These are phyloP conservation scores for Euproctis similis DNA, from an alignment of 2,888 invertebrate genomes.

Conservation along the genomic window DNA sequence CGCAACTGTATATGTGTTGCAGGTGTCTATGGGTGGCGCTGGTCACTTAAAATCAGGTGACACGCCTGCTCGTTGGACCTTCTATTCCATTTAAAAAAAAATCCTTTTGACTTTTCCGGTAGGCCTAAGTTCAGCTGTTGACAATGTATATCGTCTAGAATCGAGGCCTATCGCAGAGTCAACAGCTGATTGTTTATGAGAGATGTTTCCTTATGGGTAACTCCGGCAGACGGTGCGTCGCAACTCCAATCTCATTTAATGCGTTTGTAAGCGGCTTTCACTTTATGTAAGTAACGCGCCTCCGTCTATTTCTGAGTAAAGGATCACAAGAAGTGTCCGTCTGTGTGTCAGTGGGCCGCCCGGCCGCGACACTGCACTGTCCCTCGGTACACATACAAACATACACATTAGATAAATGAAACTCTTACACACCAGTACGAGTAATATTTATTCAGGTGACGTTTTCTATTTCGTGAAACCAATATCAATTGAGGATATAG, in stretches of 20 bases:
- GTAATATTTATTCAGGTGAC: background rate
- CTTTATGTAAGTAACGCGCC: constrained; percentile 66
- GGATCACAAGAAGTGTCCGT: constrained; percentile 66
- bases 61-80: too few species aligned
- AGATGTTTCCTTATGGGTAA: constrained; percentile 40
- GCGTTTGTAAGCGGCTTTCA: constrained; percentile 69
- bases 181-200: constrained; percentile 30
- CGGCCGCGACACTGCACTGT: constrained; percentile 52
- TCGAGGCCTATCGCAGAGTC: too few species aligned
- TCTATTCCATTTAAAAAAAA: too few species aligned
- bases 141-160: too few species aligned
- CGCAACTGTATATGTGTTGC: too few species aligned
- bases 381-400: constrained; percentile 34
- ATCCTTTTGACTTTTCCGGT: too few species aligned
- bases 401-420: too few species aligned
- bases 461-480: constrained; percentile 1
- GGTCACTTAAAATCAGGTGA: too few species aligned
- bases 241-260: too few species aligned
- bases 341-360: constrained; percentile 65
- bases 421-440: background rate
- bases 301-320: constrained; percentile 70
- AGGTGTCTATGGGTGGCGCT: too few species aligned
- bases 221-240: constrained; percentile 55
- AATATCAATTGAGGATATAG: background rate
- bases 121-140: too few species aligned